Conservation (phyloP, 2,888 invertebrate species). For the Tenthredo distinguenda region DNA sequence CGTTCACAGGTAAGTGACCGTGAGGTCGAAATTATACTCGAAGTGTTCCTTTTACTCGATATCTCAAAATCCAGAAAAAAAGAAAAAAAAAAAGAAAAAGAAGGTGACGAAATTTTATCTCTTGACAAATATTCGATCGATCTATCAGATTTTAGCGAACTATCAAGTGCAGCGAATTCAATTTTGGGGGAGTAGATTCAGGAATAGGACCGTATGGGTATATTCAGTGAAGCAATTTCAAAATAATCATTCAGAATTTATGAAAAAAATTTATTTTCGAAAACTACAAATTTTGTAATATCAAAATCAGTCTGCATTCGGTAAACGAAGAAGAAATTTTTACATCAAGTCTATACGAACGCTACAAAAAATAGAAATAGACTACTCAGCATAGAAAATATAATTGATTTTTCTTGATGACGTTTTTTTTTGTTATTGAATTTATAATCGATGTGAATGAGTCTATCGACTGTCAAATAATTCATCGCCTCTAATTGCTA, state of each 20-base stretch:
- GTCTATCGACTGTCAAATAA: too few relatives aligned
- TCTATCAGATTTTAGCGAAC: background rate
- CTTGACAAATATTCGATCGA: background rate
- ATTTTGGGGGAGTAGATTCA: background rate
- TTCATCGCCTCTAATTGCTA: too few relatives aligned
- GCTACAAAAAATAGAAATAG: too few relatives aligned
- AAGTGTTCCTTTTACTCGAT: conserved; percentile 56
- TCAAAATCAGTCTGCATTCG: background rate
- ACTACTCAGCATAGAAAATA: too few relatives aligned
- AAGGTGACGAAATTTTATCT: background rate
- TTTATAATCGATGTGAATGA: too few relatives aligned
- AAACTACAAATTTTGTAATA: background rate
- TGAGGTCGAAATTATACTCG: conserved; percentile 29
- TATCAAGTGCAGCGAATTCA: background rate
- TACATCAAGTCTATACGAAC: too few relatives aligned
- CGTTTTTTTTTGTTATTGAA: too few relatives aligned
- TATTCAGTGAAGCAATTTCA: too few relatives aligned
- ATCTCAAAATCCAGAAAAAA: background rate
- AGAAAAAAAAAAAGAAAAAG: background rate
- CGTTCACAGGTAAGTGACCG: conserved; percentile 46
- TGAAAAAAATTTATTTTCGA: background rate
- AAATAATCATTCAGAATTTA: too few relatives aligned
- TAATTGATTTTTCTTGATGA: too few relatives aligned
- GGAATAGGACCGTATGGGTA: background rate
- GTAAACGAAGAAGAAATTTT: background rate